Conservation (phyloP, 2,113 vertebrate genomes). For the Nothobranchius furzeri region DNA sequence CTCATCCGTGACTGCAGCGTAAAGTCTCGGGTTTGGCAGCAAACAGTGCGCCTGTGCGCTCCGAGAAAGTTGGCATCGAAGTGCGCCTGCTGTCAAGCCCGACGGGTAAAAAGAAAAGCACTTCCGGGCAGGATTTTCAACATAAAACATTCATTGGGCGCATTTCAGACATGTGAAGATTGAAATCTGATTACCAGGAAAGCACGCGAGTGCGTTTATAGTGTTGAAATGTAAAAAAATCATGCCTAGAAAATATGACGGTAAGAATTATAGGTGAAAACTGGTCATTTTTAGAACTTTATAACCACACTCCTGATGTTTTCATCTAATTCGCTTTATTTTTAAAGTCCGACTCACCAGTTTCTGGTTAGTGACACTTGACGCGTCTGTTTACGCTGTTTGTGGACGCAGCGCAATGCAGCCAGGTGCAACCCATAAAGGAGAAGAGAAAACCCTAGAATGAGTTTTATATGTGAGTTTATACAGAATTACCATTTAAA, state of each 20-base stretch:
- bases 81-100: slow-evolving; percentile 51
- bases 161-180: too few relatives aligned
- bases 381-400: background rate
- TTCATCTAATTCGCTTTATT: background rate
- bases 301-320: background rate
- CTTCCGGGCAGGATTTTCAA: slow-evolving; percentile 29
- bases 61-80: slow-evolving; percentile 63
- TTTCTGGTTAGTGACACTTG: background rate
- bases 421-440: background rate
- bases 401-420: slow-evolving; percentile 3
- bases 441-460: too few relatives aligned
- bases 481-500: too few relatives aligned
- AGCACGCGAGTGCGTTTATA: too few relatives aligned
- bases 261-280: too few relatives aligned
- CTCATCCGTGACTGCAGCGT: slow-evolving; percentile 27
- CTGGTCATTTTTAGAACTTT: too few relatives aligned
- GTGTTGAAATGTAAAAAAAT: too few relatives aligned
- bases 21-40: slow-evolving; percentile 45
- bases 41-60: slow-evolving; percentile 67
- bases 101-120: accelerated
- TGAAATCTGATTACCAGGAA: too few relatives aligned
- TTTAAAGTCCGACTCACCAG: background rate
- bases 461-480: too few relatives aligned
- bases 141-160: slow-evolving; percentile 15
- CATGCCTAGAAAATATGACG: too few relatives aligned